Conservation (phyloP, 2,113 vertebrate genomes). For the Antechinus flavipes region DNA sequence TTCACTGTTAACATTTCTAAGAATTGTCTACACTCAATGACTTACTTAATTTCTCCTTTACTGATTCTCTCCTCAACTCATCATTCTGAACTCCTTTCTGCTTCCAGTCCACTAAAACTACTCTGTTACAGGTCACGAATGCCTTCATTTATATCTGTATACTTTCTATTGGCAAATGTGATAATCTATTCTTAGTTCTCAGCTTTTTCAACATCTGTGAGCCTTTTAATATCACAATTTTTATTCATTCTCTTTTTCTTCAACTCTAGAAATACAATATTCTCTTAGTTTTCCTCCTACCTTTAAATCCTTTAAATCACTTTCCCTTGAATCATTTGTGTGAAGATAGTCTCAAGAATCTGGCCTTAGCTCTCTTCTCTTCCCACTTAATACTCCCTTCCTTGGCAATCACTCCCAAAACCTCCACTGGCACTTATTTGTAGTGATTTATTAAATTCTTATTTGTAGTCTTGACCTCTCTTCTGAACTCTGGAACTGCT, state of each 20-base stretch:
- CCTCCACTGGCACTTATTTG: not conserved
- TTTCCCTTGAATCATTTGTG: not conserved
- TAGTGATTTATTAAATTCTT: not conserved
- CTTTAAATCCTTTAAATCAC: not conserved
- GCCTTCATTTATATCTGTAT: not conserved
- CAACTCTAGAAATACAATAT: not conserved
- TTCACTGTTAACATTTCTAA: no score
- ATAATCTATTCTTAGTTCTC: not conserved
- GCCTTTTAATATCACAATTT: not conserved
- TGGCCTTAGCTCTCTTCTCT: not conserved
- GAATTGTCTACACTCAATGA: no score
- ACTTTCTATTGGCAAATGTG: not conserved
- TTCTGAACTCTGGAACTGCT: not conserved
- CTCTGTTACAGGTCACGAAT: not conserved
- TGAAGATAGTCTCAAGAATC: not conserved
- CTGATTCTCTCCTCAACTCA: no score
- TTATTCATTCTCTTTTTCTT: not conserved
- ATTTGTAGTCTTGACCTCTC: not conserved
- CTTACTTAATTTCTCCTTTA: no score
- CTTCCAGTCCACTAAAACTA: no score
- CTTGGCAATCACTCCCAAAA: not conserved
- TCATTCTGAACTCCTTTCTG: no score
- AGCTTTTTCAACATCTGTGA: not conserved
- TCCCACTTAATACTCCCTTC: not conserved
- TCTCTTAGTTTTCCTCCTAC: not conserved